A percentile compares a stretch with the other conserved stretches of the same genome.
Conservation (phyloP, 2,113 vertebrate species). For the Dermatemys mawii region DNA sequence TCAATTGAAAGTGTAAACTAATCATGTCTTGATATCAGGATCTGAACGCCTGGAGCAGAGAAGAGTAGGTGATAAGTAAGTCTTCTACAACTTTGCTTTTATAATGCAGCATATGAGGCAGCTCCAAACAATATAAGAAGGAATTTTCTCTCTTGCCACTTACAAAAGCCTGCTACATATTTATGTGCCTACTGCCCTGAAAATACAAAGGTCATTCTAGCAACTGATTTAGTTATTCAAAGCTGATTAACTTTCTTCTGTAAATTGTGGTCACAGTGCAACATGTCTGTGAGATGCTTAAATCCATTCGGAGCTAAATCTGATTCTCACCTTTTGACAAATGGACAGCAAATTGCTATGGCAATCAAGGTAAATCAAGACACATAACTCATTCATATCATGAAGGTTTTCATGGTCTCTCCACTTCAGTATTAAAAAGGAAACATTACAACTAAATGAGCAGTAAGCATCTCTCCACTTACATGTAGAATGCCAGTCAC, state of each 20-base stretch:
- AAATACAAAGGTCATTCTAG: conserved; percentile 25
- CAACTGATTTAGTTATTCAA: conserved; percentile 66
- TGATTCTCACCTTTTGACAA: conserved; percentile 75
- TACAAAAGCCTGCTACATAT: conserved; percentile 3
- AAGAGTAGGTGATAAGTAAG: neutral
- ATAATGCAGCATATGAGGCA: neutral
- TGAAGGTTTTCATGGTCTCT: conserved; percentile 26
- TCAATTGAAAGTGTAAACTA: conserved; percentile 2
- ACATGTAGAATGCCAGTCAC: neutral
- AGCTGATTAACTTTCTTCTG: conserved; percentile 74
- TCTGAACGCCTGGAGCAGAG: neutral
- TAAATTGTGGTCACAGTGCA: conserved; percentile 52
- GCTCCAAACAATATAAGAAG: neutral
- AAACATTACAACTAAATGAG: neutral
- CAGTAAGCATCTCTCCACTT: conserved; percentile 21
- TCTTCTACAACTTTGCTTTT: neutral
- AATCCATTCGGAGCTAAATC: conserved; percentile 65
- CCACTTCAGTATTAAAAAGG: conserved; percentile 40
- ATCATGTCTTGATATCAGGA: neutral
- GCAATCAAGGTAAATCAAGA: conserved; percentile 75
- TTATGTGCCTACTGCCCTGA: neutral
- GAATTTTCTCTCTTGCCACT: neutral
- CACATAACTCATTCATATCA: conserved; percentile 61
- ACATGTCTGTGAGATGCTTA: conserved; percentile 55
- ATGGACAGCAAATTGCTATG: conserved; percentile 75